phyloP scores from a whole-genome alignment of 2,888 invertebrate species.

The Stenichneumon culpator region DNA sequence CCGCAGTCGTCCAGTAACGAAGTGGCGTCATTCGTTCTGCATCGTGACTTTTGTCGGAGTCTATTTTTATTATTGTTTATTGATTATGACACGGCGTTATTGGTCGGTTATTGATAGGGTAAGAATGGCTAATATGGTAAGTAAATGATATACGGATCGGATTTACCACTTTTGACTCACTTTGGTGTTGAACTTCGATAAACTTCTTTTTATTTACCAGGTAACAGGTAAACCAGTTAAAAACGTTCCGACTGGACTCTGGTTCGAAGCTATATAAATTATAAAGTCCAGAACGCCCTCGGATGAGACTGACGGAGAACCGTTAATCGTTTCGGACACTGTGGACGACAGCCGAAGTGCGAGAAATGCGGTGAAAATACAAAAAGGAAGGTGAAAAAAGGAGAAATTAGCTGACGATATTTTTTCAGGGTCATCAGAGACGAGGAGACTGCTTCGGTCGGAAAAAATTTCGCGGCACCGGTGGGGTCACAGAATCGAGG shows the following conservation, averaged over 20 bases:
- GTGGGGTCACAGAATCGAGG: conserved; percentile 45
- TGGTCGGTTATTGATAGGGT: too few species aligned
- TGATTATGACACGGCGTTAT: too few species aligned
- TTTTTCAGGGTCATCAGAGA: conserved; percentile 28
- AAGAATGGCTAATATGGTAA: too few species aligned
- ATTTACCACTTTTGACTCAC: too few species aligned
- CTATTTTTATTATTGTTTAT: not conserved
- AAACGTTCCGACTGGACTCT: not conserved
- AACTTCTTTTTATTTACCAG: not conserved
- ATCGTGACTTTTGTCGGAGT: not conserved
- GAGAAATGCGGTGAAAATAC: conserved; percentile 52
- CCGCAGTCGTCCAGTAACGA: conserved; percentile 30
- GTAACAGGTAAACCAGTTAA: not conserved
- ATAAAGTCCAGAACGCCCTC: conserved; percentile 20
- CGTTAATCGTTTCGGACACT: conserved; percentile 40
- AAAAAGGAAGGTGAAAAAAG: conserved; percentile 16
- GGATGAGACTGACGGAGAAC: conserved; percentile 19
- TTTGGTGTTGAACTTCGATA: too few species aligned
- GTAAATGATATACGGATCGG: too few species aligned
- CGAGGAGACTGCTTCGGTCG: conserved; percentile 37
- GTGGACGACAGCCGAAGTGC: conserved; percentile 46
- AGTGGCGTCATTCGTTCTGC: conserved; percentile 6
- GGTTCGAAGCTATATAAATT: conserved; percentile 7
- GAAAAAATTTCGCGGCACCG: conserved; percentile 68
- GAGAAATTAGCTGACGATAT: conserved; percentile 58